Evolutionary conservation across 2,888 invertebrate genomes (phyloP).

Genomic region (Spodoptera picta): DNA sequence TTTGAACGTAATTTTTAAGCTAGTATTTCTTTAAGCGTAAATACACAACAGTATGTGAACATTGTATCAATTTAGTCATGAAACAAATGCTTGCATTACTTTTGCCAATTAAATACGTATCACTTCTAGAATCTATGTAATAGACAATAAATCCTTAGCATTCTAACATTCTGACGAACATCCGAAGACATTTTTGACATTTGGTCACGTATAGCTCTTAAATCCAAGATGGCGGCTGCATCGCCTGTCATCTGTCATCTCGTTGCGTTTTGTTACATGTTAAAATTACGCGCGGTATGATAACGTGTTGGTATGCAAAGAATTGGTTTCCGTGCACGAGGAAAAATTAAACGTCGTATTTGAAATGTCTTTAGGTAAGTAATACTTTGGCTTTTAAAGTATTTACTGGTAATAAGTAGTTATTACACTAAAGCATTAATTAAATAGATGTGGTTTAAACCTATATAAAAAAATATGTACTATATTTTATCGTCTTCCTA

Average conservation of each 20-base stretch:
- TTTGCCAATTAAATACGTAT: no score
- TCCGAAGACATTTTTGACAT: conserved; percentile 38
- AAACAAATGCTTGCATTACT: conserved; percentile 9
- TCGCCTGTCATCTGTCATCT: conserved; percentile 24
- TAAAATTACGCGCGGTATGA: conserved; percentile 41
- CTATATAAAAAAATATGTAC: no score
- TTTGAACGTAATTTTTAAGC: no score
- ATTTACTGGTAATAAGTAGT: no score
- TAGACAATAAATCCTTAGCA: conserved; percentile 29
- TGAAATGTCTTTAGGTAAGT: conserved; percentile 34
- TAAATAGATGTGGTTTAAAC: no score
- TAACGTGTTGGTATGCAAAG: conserved; percentile 51
- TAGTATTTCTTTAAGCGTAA: no score
- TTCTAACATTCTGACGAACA: conserved; percentile 20
- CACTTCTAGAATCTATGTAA: conserved; percentile 7
- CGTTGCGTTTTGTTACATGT: conserved; percentile 30
- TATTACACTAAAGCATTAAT: no score
- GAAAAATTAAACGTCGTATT: conserved; percentile 44
- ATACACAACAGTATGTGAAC: background rate
- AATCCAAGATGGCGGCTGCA: conserved; percentile 26
- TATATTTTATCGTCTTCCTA: no score
- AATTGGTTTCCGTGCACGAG: conserved; percentile 43
- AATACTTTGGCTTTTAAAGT: conserved; percentile 6
- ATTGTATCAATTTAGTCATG: background rate
- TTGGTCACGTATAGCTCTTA: conserved; percentile 49